Percentiles rank a stretch among this genome's conserved stretches.
Conservation (phyloP, 2,888 invertebrate genomes). For the Aporophyla lueneburgensis region DNA sequence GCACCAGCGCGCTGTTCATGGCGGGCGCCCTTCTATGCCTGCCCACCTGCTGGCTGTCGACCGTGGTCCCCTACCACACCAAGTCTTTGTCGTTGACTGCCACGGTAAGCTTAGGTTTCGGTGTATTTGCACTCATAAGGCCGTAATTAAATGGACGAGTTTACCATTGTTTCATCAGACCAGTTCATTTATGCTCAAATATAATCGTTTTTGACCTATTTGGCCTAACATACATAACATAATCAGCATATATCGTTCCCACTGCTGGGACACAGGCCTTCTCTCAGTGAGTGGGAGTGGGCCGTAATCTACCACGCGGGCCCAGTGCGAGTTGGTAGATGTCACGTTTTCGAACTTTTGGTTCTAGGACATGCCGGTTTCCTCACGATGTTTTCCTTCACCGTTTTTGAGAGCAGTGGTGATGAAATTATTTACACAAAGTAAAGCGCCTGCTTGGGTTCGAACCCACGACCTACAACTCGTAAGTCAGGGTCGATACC, state of each 20-base stretch:
- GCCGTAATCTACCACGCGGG: too few species aligned
- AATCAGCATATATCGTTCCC: not conserved
- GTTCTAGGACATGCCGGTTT: too few species aligned
- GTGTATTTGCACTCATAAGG: not conserved
- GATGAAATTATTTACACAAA: too few species aligned
- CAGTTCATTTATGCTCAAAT: not conserved
- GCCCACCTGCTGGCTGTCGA: constrained; percentile 86
- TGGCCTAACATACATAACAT: not conserved
- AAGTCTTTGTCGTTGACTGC: constrained; percentile 77
- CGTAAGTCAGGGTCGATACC: too few species aligned
- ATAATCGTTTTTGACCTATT: not conserved
- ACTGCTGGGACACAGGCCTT: too few species aligned
- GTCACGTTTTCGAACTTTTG: too few species aligned
- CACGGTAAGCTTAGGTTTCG: constrained; percentile 72
- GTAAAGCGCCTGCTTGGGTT: too few species aligned
- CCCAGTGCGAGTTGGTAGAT: too few species aligned
- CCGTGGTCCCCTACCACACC: constrained; percentile 82
- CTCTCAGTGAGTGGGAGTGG: too few species aligned
- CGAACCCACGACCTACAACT: too few species aligned
- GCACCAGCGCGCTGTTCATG: constrained; percentile 78
- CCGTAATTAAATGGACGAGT: not conserved
- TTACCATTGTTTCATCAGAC: not conserved
- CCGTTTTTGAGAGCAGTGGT: too few species aligned
- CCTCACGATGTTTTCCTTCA: too few species aligned
- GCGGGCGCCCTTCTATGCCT: constrained; percentile 84